phyloP scores from a whole-genome alignment of 2,797 vertebrate species.

The Danio albolineatus region DNA sequence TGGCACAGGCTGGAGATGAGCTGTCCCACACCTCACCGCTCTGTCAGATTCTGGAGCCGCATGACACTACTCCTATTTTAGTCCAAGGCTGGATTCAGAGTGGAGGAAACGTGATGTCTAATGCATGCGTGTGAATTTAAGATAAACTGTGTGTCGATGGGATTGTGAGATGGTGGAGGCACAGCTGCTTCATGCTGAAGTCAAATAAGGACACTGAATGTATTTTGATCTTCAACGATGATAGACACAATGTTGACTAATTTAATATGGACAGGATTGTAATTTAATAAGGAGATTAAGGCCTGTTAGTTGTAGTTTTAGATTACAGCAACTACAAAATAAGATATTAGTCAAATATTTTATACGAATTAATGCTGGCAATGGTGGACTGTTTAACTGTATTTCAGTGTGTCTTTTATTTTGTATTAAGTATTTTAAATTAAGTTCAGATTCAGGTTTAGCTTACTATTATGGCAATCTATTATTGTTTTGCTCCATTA shows the following conservation, averaged over 20 bases:
- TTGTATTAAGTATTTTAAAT: too few relatives aligned
- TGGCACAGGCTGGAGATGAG: slow-evolving; percentile 56
- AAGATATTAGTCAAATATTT: too few relatives aligned
- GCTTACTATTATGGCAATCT: too few relatives aligned
- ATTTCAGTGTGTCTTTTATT: too few relatives aligned
- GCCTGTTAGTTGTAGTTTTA: too few relatives aligned
- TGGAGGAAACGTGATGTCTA: slow-evolving; percentile 29
- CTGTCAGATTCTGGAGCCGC: slow-evolving; percentile 24
- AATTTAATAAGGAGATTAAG: background rate
- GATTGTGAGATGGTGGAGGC: background rate
- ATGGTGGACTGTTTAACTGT: too few relatives aligned
- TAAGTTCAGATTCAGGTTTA: too few relatives aligned
- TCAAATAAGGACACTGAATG: background rate
- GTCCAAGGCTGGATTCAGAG: slow-evolving; percentile 50
- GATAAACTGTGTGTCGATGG: background rate
- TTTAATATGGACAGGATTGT: background rate
- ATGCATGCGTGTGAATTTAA: background rate
- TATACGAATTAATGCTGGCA: too few relatives aligned
- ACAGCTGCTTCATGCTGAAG: background rate
- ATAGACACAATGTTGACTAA: background rate
- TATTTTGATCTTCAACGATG: background rate
- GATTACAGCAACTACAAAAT: too few relatives aligned
- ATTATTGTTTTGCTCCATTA: too few relatives aligned
- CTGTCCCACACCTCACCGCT: slow-evolving; percentile 22
- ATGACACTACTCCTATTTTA: slow-evolving; percentile 50